Evolutionary conservation across 1,140 invertebrate genomes (phyloP).

Genomic region (Venturia canescens): DNA sequence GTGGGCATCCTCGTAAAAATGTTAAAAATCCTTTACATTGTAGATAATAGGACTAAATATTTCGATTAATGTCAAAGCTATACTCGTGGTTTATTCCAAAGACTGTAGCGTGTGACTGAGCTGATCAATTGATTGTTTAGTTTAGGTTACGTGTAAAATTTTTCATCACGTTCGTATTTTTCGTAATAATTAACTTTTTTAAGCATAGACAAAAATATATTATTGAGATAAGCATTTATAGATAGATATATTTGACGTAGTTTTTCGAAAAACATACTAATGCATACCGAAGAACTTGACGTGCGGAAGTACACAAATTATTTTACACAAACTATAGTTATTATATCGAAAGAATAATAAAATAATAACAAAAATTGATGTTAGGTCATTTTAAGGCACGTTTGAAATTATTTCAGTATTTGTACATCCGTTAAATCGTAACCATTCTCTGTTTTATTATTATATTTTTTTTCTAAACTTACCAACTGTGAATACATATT

Average conservation of each 20-base stretch:
- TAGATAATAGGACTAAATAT: background rate
- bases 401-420: slow-evolving; percentile 20
- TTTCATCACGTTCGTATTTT: slow-evolving; percentile 25
- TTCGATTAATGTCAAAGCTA: slow-evolving; percentile 24
- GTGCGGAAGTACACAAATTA: background rate
- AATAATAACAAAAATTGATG: slow-evolving; percentile 1
- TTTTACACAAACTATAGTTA: background rate
- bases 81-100: slow-evolving; percentile 60
- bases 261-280: slow-evolving; percentile 20
- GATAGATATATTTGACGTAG: slow-evolving; percentile 14
- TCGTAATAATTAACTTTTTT: slow-evolving; percentile 12
- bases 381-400: background rate
- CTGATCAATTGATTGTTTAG: slow-evolving; percentile 31
- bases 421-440: slow-evolving; percentile 15
- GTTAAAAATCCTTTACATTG: background rate
- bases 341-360: background rate
- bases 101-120: slow-evolving; percentile 57
- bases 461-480: background rate
- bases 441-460: background rate
- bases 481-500: background rate
- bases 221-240: too few species aligned
- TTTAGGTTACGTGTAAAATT: background rate
- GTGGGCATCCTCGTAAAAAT: background rate
- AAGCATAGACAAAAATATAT: slow-evolving; percentile 19
- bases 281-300: slow-evolving; percentile 22